These are phyloP conservation scores for Hexactinellida sp. DNA, from an alignment of 37 sponge, comb jelly and placozoan genomes.

Conservation along the genomic window DNA sequence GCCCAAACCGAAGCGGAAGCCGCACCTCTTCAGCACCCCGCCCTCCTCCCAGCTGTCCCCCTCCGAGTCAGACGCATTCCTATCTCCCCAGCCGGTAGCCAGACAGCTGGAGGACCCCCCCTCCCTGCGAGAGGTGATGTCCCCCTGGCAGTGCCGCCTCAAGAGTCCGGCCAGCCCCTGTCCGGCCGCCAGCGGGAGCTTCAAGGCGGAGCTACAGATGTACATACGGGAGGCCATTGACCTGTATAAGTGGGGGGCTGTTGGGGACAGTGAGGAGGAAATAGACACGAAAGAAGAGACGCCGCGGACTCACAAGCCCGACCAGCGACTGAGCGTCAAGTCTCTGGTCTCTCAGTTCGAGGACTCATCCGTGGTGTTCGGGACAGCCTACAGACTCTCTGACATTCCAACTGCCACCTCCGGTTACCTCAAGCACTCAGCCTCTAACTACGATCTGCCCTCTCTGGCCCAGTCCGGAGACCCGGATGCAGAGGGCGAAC, in stretches of 20 bases:
- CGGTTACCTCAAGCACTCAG: not conserved
- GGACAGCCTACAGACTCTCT: not conserved
- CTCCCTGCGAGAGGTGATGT: slow-evolving; percentile 6
- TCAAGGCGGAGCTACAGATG: not conserved
- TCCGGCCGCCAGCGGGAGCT: not conserved
- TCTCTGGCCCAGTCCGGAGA: not conserved
- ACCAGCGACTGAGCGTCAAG: not conserved
- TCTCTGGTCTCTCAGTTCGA: slow-evolving; percentile 8
- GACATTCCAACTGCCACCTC: not conserved
- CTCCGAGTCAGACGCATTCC: not conserved
- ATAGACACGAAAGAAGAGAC: not conserved
- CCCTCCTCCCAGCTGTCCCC: not conserved
- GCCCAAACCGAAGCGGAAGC: slow-evolving; percentile 9
- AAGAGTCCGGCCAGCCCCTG: slow-evolving; percentile 1
- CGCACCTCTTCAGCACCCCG: not conserved
- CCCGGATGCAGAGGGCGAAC: not conserved
- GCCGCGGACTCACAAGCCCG: not conserved
- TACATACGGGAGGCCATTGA: not conserved
- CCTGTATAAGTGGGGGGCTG: not conserved
- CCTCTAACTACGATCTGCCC: not conserved
- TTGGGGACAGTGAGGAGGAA: not conserved
- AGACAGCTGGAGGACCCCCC: not conserved
- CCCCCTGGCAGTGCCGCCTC: not conserved
- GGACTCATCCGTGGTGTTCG: not conserved
- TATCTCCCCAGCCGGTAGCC: not conserved